Conservation (phyloP, 1,140 invertebrate genomes). For the Brachionus rubens region DNA sequence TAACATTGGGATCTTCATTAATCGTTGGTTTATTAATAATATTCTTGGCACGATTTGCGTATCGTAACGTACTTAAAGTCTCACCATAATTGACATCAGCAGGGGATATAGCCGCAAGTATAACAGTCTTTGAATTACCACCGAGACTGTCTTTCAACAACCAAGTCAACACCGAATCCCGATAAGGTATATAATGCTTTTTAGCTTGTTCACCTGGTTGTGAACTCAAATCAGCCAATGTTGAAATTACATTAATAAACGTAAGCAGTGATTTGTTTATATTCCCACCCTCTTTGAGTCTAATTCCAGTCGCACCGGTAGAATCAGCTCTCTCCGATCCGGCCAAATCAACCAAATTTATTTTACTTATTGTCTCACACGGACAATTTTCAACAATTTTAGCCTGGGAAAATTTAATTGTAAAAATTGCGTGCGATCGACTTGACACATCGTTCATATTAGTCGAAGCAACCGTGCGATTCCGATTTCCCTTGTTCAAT, state of each 20-base stretch:
- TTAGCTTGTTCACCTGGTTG: neutral
- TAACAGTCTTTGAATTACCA: conserved; percentile 68
- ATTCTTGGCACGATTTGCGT: conserved; percentile 66
- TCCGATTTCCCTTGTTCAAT: conserved; percentile 61
- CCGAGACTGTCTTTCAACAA: conserved; percentile 67
- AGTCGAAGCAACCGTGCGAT: conserved; percentile 66
- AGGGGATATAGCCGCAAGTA: conserved; percentile 69
- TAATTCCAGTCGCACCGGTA: conserved; percentile 65
- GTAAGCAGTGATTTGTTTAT: conserved; percentile 66
- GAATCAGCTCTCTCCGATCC: conserved; percentile 67
- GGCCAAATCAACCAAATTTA: conserved; percentile 68
- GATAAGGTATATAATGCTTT: conserved; percentile 62
- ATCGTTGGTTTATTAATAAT: conserved; percentile 65
- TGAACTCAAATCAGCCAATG: conserved; percentile 56
- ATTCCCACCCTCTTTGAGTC: conserved; percentile 66
- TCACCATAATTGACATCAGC: conserved; percentile 70
- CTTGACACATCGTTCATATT: conserved; percentile 66
- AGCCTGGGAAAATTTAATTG: conserved; percentile 65
- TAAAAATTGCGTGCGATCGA: conserved; percentile 67
- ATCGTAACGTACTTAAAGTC: conserved; percentile 67
- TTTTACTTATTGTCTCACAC: conserved; percentile 65
- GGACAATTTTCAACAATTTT: conserved; percentile 57
- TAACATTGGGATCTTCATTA: conserved; percentile 66
- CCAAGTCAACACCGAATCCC: conserved; percentile 67
- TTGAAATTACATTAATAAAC: conserved; percentile 65